Evolutionary conservation across 1,140 invertebrate species (phyloP).

Genomic region (Piezodorus guildinii): DNA sequence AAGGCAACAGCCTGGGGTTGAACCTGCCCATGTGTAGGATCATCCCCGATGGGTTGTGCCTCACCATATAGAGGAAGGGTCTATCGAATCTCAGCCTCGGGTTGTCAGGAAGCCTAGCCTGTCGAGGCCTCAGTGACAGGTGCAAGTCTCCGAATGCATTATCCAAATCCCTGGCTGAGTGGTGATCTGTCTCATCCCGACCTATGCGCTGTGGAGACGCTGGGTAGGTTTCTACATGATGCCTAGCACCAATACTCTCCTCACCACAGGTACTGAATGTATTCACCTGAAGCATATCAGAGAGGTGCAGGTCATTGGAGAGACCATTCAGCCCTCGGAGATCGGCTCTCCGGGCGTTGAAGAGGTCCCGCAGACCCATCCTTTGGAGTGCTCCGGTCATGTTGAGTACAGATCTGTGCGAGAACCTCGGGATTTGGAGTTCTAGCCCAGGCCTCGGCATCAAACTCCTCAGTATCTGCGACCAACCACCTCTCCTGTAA

Average conservation of each 20-base stretch:
- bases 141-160: constrained; percentile 36
- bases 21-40: constrained; percentile 75
- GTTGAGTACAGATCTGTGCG: constrained; percentile 67
- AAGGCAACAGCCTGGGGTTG: constrained; percentile 65
- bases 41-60: constrained; percentile 76
- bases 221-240: constrained; percentile 68
- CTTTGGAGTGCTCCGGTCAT: constrained; percentile 57
- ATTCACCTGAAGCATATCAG: constrained; percentile 60
- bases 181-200: constrained; percentile 15
- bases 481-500: constrained; percentile 56
- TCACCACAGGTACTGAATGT: constrained; percentile 69
- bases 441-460: constrained; percentile 60
- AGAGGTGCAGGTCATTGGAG: constrained; percentile 57
- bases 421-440: constrained; percentile 67
- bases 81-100: constrained; percentile 66
- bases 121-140: constrained; percentile 50
- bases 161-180: background rate
- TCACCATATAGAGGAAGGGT: constrained; percentile 72
- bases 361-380: constrained; percentile 69
- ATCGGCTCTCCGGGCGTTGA: constrained; percentile 54
- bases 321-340: constrained; percentile 65
- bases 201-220: constrained; percentile 40
- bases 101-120: constrained; percentile 54
- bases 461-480: constrained; percentile 54
- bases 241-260: constrained; percentile 52